Evolutionary conservation across 2,797 vertebrate genomes (phyloP).

Genomic region (Thamnophis elegans): DNA sequence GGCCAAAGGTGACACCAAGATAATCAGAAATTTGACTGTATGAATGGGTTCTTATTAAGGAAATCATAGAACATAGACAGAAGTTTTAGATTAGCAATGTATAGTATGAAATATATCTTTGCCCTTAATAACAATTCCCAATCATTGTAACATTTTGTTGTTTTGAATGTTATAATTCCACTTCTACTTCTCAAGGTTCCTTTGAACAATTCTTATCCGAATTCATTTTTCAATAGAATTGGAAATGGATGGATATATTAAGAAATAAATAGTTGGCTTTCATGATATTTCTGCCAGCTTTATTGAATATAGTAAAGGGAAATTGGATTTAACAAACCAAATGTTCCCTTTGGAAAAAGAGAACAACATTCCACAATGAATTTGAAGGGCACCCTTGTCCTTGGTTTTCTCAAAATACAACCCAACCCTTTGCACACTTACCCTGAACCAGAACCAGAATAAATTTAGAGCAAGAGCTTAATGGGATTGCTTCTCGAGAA

Average conservation of each 20-base stretch:
- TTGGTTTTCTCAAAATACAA: background rate
- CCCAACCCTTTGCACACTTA: background rate
- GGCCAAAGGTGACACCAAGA: background rate
- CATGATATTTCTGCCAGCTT: conserved; percentile 6
- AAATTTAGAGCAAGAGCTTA: background rate
- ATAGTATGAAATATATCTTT: background rate
- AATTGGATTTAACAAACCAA: background rate
- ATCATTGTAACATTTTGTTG: background rate
- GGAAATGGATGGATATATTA: background rate
- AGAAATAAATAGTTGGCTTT: background rate
- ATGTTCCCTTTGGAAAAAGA: background rate
- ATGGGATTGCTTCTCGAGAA: background rate
- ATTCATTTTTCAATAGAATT: background rate
- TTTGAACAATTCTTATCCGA: background rate
- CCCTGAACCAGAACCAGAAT: background rate
- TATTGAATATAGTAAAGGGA: background rate
- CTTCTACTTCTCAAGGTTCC: background rate
- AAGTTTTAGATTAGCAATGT: background rate
- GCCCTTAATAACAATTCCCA: background rate
- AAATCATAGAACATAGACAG: background rate
- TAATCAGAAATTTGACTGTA: background rate
- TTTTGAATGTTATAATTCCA: background rate
- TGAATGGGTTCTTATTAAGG: background rate
- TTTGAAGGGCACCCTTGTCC: background rate
- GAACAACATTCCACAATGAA: background rate